Evolutionary conservation across 2,113 vertebrate genomes (phyloP).

Genomic region (Saguinus imperator): DNA sequence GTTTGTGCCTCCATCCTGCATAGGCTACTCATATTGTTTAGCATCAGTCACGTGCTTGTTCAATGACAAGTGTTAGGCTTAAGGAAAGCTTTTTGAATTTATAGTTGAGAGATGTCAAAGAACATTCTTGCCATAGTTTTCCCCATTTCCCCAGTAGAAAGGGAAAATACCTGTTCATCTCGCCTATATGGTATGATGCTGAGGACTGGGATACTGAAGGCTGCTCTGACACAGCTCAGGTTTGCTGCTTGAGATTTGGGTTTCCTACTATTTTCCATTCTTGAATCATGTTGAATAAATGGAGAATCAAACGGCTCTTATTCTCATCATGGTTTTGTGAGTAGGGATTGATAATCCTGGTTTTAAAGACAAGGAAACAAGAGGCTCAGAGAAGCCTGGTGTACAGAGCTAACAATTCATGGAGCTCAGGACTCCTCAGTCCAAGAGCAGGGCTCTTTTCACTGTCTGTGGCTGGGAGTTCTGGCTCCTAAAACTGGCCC

Average conservation of each 20-base stretch:
- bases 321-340: not conserved
- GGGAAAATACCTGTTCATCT: not conserved
- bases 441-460: not conserved
- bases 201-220: not conserved
- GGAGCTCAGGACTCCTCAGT: not conserved
- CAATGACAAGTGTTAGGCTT: not conserved
- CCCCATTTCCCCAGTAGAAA: not conserved
- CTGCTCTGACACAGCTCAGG: not conserved
- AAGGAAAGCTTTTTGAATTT: not conserved
- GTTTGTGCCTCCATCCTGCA: not conserved
- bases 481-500: not conserved
- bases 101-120: not conserved
- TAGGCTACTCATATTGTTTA: not conserved
- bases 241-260: not conserved
- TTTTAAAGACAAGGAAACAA: conserved; percentile 16
- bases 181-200: not conserved
- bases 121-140: not conserved
- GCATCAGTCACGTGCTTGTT: not conserved
- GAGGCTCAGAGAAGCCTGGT: not conserved
- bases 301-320: not conserved
- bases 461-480: not conserved
- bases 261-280: not conserved
- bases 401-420: not conserved
- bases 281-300: not conserved
- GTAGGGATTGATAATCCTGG: not conserved